phyloP scores from a whole-genome alignment of 2,888 invertebrate species.

The Oscheius sp. region DNA sequence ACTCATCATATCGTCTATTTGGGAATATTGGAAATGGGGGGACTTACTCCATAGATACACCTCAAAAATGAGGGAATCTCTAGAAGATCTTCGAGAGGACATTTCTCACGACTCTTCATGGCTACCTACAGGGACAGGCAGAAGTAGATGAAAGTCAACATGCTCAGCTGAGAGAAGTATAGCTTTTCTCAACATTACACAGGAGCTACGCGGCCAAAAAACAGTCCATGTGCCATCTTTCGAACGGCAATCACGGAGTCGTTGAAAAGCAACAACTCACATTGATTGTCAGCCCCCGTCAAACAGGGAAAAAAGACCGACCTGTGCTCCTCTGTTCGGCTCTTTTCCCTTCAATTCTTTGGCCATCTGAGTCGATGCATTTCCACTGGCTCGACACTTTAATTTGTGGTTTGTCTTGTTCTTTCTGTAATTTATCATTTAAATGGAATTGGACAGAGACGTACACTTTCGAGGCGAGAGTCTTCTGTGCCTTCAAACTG shows the following conservation, averaged over 20 bases:
- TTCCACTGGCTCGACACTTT: slow-evolving; percentile 17
- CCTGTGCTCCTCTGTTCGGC: slow-evolving; percentile 28
- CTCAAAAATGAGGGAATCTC: slow-evolving; percentile 25
- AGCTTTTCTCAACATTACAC: slow-evolving; percentile 26
- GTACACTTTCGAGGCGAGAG: slow-evolving; percentile 8
- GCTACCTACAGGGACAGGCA: background rate
- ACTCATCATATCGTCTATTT: background rate
- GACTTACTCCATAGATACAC: slow-evolving; percentile 22
- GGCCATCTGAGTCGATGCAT: background rate
- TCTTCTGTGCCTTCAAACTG: slow-evolving; percentile 8
- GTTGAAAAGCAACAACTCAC: background rate
- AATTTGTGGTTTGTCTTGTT: background rate
- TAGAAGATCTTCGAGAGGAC: slow-evolving; percentile 22
- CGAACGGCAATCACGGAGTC: no score
- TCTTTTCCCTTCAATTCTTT: slow-evolving; percentile 25
- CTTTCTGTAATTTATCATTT: slow-evolving; percentile 17
- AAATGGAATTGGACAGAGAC: background rate
- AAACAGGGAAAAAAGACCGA: background rate
- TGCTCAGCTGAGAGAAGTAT: slow-evolving; percentile 19
- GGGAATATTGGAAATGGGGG: background rate
- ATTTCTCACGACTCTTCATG: slow-evolving; percentile 10
- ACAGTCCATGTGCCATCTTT: slow-evolving; percentile 11
- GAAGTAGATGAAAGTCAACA: slow-evolving; percentile 12
- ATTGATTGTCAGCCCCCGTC: background rate
- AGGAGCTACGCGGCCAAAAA: slow-evolving; percentile 3